A percentile compares a stretch with the other conserved stretches of the same genome.
Evolutionary conservation across 2,888 invertebrate genomes (phyloP).

Genomic region (Caenorhabditis afra): DNA sequence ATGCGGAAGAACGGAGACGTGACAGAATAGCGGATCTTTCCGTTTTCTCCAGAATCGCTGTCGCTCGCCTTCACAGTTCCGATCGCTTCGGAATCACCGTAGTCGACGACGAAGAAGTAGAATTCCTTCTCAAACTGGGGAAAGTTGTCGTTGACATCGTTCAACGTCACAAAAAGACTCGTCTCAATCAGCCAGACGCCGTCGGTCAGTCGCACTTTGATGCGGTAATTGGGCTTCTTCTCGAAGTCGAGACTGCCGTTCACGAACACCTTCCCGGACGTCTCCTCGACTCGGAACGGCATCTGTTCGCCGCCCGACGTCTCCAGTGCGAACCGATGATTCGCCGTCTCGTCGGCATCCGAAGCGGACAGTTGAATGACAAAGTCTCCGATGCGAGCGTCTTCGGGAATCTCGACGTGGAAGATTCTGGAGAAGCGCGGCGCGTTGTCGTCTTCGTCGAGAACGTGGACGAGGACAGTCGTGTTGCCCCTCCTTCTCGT

Average conservation of each 20-base stretch:
- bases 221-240: constrained; percentile 62
- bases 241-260: constrained; percentile 62
- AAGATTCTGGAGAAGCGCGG: constrained; percentile 85
- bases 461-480: constrained; percentile 81
- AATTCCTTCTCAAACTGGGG: constrained; percentile 86
- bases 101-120: constrained; percentile 38
- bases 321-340: constrained; percentile 61
- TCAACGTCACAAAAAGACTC: constrained; percentile 88
- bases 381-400: constrained; percentile 51
- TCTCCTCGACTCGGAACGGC: constrained; percentile 54
- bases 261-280: constrained; percentile 59
- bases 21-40: constrained; percentile 27
- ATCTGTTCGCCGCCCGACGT: constrained; percentile 19
- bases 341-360: constrained; percentile 61
- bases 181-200: constrained; percentile 82
- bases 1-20: constrained; percentile 36
- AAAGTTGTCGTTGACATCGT: constrained; percentile 95
- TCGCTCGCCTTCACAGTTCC: constrained; percentile 31
- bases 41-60: constrained; percentile 29
- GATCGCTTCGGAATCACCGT: constrained; percentile 4
- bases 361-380: constrained; percentile 61
- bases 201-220: constrained; percentile 69
- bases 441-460: constrained; percentile 95
- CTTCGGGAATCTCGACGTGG: constrained; percentile 67
- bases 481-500: constrained; percentile 76